Base-by-base conservation (phyloP, 2,113 vertebrate genomes). In the Passer domesticus region DNA sequence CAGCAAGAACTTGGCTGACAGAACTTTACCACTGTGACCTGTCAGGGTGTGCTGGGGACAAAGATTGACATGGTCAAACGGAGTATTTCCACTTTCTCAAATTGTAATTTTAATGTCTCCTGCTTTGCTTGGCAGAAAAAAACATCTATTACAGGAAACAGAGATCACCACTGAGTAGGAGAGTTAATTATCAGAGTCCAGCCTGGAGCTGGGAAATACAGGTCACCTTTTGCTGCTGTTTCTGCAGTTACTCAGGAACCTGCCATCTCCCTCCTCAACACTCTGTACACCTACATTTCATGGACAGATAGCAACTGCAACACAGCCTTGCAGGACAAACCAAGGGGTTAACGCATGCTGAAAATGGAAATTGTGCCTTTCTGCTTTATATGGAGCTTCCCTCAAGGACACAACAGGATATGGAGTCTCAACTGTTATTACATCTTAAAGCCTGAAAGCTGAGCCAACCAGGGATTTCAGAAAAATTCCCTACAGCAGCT, bases 11-110 rank as follows among this genome's bases (percentile, higher is more conserved):
- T 99, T 99, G 70, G 99, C 99, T 1, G 99, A 98, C 7, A 99
- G 97, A 25, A 99, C 99, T 87, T 99, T 99, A 41, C 99, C 99
- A 2, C 99, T 99, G 98, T 99, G 99, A 20, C 99, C 99, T 0
- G 99, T 99, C 80, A 99, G 96, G 0, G 99, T 99, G 97, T 99
- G 99, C 99, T 99, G 93, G 18, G 86, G 90, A 96, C 13, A 55
- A 76, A 96, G 35, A 95, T 24, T 17, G 18, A 91, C 69, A 68
- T 4, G 5, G 35, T 68, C 21, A 94, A 74, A 69, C 2, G 6
- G 16, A 55, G 67, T 13, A 55, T 44, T 33, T 77, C 46, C 22
- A 52, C 37, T 55, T 31, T 15, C 43, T 87, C 74, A 56, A 75
- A 46, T 20, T 11, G 15, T 14, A 17, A 47, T 30, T 80, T 43